Evolutionary conservation across 53 echinoderm and acorn worm species (phyloP), one percentile per base, ranked within the genome.

Genomic region (Henricia sp.): DNA sequence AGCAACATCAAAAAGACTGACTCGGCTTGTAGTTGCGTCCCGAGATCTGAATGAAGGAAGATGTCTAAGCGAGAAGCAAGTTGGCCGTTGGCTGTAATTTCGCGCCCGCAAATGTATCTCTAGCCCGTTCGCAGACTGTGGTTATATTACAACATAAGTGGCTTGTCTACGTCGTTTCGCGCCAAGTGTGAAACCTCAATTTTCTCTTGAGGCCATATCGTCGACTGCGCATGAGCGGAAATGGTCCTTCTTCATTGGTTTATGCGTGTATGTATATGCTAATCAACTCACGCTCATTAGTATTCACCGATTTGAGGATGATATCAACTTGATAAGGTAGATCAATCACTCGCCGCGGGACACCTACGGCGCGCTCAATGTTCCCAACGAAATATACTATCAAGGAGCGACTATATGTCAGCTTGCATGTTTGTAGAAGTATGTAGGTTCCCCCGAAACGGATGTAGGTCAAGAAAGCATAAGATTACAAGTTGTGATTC

Each of bases 81-180:
- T 58, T 59, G 28, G 76, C 76, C 76, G 28, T 0, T 26, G 76
- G 76, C 40, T 37, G 28, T 17, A 30, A 24, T 39, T 42, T 30
- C 4, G 13, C 52, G 14, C 39, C 25, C 23, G 29, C 43, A 41
- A 37, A 29, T 34, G 59, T 43, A 76, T 41, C 34, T 37, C 24
- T 38, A 41, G 30, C 62, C 33, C 2, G 75, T 19, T 53, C 54
- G 10, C 37, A 16, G 42, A 17, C 24, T 76, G 41, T 76, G 38
- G 20, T 59, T 57, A 59, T 40, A 26, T 41, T 76, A 55, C 76
- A 57, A 29, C 17, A 76, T 34, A 59, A 76, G 76, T 76, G 60
- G 21, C 25, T 26, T 14, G 27, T 14, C 26, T 64, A 43, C 44
- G 77, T 58, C 32, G 30, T 46, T 76, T 56, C 33, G 80, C 63